phyloP scores from a whole-genome alignment of 1,140 invertebrate genomes.

The Papilio aristodemus region DNA sequence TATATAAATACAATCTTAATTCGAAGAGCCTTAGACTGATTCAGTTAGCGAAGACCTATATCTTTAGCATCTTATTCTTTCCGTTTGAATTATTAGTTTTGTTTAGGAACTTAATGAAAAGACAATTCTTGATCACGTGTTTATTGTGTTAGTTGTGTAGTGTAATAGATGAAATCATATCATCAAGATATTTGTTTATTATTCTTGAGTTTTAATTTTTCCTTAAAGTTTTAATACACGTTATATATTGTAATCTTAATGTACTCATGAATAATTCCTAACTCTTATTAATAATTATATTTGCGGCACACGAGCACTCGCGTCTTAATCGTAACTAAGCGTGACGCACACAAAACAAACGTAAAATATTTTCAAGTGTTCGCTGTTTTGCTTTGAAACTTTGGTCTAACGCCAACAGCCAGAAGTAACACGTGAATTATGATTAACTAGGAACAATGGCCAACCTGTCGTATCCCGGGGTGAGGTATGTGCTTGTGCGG shows the following conservation, averaged over 20 bases:
- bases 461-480: slow-evolving; percentile 17
- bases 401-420: slow-evolving; percentile 52
- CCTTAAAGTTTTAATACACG: background rate
- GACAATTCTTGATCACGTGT: background rate
- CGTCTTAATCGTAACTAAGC: slow-evolving; percentile 16
- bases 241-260: background rate
- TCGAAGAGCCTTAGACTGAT: background rate
- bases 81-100: background rate
- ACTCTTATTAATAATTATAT: slow-evolving; percentile 22
- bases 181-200: background rate
- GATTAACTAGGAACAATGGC: slow-evolving; percentile 46
- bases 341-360: slow-evolving; percentile 32
- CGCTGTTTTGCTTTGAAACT: slow-evolving; percentile 44
- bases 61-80: background rate
- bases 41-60: background rate
- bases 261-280: slow-evolving; percentile 17
- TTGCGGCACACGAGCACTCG: background rate
- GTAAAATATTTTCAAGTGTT: slow-evolving; percentile 43
- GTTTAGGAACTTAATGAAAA: background rate
- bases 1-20: too few species aligned
- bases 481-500: background rate
- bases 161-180: background rate
- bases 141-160: background rate
- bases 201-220: background rate
- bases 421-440: slow-evolving; percentile 42